Conservation (phyloP, 2,888 invertebrate genomes). For the Tyria jacobaeae region DNA sequence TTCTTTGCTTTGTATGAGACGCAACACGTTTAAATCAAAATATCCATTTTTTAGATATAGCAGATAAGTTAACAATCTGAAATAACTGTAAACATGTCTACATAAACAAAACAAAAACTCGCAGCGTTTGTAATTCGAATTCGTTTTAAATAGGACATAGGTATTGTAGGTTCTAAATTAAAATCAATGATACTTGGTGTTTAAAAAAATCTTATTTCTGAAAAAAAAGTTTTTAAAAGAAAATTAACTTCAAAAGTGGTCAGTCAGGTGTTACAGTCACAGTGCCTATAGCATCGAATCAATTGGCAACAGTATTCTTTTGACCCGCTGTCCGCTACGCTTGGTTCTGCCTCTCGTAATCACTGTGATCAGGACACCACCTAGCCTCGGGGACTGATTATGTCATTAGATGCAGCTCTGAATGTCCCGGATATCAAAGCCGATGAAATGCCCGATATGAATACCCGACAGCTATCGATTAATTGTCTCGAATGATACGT, state of each 20-base stretch:
- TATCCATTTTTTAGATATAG: no score
- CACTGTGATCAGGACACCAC: slow-evolving; percentile 64
- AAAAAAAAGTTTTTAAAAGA: no score
- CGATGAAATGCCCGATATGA: slow-evolving; percentile 67
- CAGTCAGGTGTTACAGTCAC: slow-evolving; percentile 57
- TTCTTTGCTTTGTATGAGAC: no score
- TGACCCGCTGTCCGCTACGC: slow-evolving; percentile 64
- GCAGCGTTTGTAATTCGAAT: no score
- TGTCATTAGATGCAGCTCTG: slow-evolving; percentile 72
- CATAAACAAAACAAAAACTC: no score
- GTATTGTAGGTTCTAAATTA: no score
- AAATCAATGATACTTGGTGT: no score
- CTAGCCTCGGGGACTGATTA: slow-evolving; percentile 76
- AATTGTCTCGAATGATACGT: slow-evolving; percentile 65
- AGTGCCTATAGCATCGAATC: slow-evolving; percentile 67
- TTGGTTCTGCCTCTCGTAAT: slow-evolving; percentile 56
- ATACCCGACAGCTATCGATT: slow-evolving; percentile 67
- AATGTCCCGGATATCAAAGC: slow-evolving; percentile 69
- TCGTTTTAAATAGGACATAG: no score
- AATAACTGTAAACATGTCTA: no score
- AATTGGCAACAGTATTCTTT: slow-evolving; percentile 66
- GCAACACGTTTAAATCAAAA: no score
- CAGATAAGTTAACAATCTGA: no score
- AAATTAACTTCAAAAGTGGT: slow-evolving; percentile 25
- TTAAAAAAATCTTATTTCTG: no score